Percentiles rank a stretch among this genome's conserved stretches.
Conservation (phyloP, 2,113 vertebrate genomes). For the Nerophis ophidion region DNA sequence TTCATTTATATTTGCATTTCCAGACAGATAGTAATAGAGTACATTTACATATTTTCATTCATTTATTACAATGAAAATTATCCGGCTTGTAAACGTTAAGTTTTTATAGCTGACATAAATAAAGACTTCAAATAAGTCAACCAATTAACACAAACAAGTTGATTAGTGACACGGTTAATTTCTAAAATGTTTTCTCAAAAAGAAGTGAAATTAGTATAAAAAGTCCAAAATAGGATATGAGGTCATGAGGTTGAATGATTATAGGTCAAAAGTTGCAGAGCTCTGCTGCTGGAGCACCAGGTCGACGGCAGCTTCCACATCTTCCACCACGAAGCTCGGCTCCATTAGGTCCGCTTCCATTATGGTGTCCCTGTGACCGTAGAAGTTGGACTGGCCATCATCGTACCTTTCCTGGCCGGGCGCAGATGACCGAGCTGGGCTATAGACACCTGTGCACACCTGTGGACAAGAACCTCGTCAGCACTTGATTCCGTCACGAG, state of each 20-base stretch:
- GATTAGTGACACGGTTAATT: neutral
- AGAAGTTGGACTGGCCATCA: constrained; percentile 57
- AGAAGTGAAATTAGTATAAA: neutral
- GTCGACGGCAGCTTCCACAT: constrained; percentile 81
- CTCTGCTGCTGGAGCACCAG: constrained; percentile 78
- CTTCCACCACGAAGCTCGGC: constrained; percentile 72
- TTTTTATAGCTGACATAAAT: neutral
- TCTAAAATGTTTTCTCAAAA: neutral
- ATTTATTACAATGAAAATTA: too few species aligned
- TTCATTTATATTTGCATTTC: too few species aligned
- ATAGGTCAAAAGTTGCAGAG: neutral
- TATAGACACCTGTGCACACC: constrained; percentile 85
- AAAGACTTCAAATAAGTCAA: neutral
- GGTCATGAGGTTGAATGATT: neutral
- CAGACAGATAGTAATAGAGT: too few species aligned
- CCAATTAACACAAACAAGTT: neutral
- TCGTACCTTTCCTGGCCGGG: constrained; percentile 35
- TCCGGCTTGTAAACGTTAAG: too few species aligned
- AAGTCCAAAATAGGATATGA: neutral
- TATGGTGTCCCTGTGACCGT: constrained; percentile 78
- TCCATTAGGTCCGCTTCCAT: constrained; percentile 75
- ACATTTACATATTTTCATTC: too few species aligned
- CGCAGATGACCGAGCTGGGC: constrained; percentile 43
- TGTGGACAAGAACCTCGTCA: constrained; percentile 15
- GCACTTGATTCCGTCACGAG: neutral